Evolutionary conservation across 2,797 vertebrate species (phyloP), one percentile per base, ranked within the genome.

Genomic region (Hippopotamyrus pictus): DNA sequence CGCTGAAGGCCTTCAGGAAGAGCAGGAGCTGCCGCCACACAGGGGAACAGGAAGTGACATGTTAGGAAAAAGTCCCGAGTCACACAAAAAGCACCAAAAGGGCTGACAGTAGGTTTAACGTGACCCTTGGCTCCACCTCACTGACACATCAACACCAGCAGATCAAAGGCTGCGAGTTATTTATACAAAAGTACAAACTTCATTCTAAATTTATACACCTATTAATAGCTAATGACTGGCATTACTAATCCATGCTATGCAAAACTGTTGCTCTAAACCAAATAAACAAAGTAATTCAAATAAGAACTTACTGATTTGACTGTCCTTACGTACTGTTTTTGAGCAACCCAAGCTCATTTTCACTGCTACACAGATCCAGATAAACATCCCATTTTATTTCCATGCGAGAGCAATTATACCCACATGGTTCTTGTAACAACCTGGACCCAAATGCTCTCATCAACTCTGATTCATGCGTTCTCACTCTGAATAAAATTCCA

Each of bases 1-100:
- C 97, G 1, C 96, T 97, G 93, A 98, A 98, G 91, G 96, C 97
- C 95, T 98, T 98, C 92, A 98, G 96, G 94, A 98, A 98, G 91
- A 98, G 96, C 92, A 98, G 95, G 90, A 98, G 96, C 97, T 98
- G 92, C 82, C 88, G 53, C 62, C 33, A 90, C 41, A 22, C 19
- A 4, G 54, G 41, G 44, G 11, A 29, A 50, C 44, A 51, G 65
- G 59, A 51, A 41, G 46, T 76, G 46, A 33, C 11, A 12, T 0
- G 3, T 25, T 41, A 48, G n/a, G 51, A 25, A n/a, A 50, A 51
- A 51, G 44, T 22, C 19, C n/a, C 4, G 1, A 25, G 33, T 19
- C 8, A 29, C 87, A 76, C 69, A 12, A 37, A 37, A 51, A 48
- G 11, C 33, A 8, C 5, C 12, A 59, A 12, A 14, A 29, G 11